Conservation (phyloP, 1,140 invertebrate species). For the Vollenhovia emeryi region DNA sequence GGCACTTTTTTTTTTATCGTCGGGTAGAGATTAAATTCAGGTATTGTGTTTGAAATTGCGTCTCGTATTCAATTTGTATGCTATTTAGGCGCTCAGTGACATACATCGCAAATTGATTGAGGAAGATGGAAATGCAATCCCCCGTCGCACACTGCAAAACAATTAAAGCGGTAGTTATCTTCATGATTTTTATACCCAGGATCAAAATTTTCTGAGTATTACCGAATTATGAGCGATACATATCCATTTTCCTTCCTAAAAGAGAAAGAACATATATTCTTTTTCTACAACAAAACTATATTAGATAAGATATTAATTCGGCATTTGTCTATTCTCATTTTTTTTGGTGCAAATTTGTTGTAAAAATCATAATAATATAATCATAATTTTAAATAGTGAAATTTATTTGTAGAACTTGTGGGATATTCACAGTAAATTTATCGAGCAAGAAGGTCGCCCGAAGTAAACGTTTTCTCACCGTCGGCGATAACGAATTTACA, state of each 20-base stretch:
- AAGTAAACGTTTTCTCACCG: conserved; percentile 1
- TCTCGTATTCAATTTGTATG: conserved; percentile 67
- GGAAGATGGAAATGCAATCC: conserved; percentile 84
- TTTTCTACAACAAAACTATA: background rate
- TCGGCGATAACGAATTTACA: background rate
- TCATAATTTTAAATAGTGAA: background rate
- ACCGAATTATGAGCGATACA: conserved; percentile 22
- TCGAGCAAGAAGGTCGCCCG: conserved; percentile 71
- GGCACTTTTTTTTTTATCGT: background rate
- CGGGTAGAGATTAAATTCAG: background rate
- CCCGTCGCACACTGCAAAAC: conserved; percentile 75
- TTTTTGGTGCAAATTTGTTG: background rate
- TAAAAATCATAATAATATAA: conserved; percentile 17
- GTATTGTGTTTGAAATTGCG: background rate
- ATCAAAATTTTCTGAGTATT: conserved; percentile 23
- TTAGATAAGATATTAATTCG: background rate
- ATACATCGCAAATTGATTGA: conserved; percentile 90
- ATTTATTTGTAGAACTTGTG: conserved; percentile 82
- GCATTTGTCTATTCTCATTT: background rate
- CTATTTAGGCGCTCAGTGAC: conserved; percentile 88
- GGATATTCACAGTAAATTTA: conserved; percentile 83
- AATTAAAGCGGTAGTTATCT: conserved; percentile 70
- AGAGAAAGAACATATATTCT: conserved; percentile 7
- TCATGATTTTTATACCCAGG: background rate
- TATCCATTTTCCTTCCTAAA: conserved; percentile 42